phyloP scores from a whole-genome alignment of 2,113 vertebrate genomes.

The Sterrhoptilus dennistouni region DNA sequence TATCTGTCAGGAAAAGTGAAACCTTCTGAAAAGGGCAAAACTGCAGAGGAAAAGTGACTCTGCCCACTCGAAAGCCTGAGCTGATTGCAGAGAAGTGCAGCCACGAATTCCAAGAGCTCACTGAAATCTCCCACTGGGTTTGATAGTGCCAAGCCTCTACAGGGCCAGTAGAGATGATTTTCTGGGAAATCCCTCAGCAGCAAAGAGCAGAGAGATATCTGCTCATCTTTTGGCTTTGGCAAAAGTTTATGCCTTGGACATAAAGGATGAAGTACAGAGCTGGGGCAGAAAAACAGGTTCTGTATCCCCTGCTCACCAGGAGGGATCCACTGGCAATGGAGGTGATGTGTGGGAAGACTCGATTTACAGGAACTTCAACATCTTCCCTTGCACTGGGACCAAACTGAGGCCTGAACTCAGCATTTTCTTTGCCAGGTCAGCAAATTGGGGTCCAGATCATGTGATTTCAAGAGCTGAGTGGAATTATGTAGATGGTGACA shows the following conservation, averaged over 20 bases:
- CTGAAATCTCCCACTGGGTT: background rate
- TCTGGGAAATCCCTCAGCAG: background rate
- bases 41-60: background rate
- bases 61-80: background rate
- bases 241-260: background rate
- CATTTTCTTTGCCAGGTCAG: background rate
- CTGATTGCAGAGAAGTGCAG: background rate
- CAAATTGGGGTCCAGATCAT: background rate
- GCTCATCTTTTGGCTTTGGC: background rate
- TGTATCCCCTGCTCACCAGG: background rate
- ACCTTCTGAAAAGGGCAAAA: background rate
- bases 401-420: background rate
- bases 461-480: background rate
- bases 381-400: background rate
- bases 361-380: accelerated
- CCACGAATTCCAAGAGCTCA: accelerated
- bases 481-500: background rate
- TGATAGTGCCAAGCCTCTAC: background rate
- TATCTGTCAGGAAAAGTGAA: background rate
- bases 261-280: background rate
- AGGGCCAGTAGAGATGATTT: background rate
- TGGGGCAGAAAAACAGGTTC: background rate
- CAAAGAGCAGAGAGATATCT: background rate
- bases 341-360: accelerated
- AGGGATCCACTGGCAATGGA: background rate